Evolutionary conservation across 2,113 vertebrate genomes (phyloP).

Genomic region (Burhinus oedicnemus): DNA sequence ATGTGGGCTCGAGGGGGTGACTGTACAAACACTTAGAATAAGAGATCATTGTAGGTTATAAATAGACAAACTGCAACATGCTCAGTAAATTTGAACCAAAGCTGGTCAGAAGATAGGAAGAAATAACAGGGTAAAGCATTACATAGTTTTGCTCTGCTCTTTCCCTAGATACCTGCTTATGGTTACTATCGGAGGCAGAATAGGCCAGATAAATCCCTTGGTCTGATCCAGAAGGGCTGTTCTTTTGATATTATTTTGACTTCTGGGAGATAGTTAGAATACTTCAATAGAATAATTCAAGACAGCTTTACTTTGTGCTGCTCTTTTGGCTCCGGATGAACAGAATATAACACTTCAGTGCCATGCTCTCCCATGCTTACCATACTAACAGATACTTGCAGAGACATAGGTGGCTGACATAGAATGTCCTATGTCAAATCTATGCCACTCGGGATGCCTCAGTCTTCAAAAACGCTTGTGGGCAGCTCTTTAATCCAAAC

Average conservation of each 20-base stretch:
- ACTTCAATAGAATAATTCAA: background rate
- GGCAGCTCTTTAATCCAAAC: background rate
- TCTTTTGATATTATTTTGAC: background rate
- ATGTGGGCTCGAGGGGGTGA: fast-evolving
- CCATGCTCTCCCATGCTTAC: background rate
- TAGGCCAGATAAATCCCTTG: background rate
- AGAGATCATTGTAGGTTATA: background rate
- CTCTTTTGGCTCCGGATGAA: background rate
- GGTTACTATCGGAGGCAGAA: background rate
- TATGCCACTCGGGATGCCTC: background rate
- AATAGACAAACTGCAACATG: background rate
- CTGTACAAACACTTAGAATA: background rate
- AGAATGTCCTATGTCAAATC: background rate
- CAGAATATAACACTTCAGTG: background rate
- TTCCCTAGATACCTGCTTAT: background rate
- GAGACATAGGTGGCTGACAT: background rate
- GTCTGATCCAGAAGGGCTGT: background rate
- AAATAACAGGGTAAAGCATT: background rate
- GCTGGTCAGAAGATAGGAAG: background rate
- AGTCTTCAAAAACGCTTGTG: background rate
- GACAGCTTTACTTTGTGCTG: background rate
- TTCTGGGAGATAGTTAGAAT: background rate
- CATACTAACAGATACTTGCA: background rate
- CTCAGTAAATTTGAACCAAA: background rate
- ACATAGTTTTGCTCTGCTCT: background rate